A percentile compares a stretch with the other conserved stretches of the same genome.
These are phyloP conservation scores for Melanostoma mellinum DNA, from an alignment of 2,888 invertebrate genomes.

Conservation along the genomic window DNA sequence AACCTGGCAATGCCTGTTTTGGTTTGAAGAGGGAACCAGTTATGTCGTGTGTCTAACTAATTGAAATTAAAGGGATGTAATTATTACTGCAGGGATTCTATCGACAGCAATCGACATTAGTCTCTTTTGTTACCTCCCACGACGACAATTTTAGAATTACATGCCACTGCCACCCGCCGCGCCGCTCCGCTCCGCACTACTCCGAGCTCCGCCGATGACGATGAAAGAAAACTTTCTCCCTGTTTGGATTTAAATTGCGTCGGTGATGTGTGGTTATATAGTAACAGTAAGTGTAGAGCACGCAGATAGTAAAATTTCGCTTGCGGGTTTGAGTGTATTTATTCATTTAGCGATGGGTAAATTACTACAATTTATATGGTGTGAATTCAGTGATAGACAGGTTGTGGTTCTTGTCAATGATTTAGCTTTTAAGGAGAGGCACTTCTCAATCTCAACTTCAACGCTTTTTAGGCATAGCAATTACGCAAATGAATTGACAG, in stretches of 20 bases:
- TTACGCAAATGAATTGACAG: conserved; percentile 65
- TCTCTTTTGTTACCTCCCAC: conserved; percentile 33
- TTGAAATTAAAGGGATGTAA: conserved; percentile 66
- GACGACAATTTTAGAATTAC: conserved; percentile 36
- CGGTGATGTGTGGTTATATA: not conserved
- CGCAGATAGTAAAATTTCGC: not conserved
- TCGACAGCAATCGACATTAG: conserved; percentile 46
- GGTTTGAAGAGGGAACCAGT: not conserved
- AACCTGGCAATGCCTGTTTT: conserved; percentile 6
- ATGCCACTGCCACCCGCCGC: conserved; percentile 5
- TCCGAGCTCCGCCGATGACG: not conserved
- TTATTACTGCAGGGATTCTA: conserved; percentile 67
- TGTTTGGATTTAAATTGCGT: conserved; percentile 41
- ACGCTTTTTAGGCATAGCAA: conserved; percentile 37
- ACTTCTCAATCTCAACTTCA: conserved; percentile 12
- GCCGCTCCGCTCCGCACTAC: not conserved
- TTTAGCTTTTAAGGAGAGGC: conserved; percentile 14
- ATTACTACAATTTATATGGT: conserved; percentile 36
- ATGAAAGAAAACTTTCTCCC: conserved; percentile 28
- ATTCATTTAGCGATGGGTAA: conserved; percentile 45
- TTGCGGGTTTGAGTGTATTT: conserved; percentile 10
- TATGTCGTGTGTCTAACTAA: conserved; percentile 59
- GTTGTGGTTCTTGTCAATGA: conserved; percentile 23
- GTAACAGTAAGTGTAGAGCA: not conserved
- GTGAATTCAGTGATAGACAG: conserved; percentile 27